phyloP scores from a whole-genome alignment of 2,797 vertebrate genomes.

The Gallinago stenura region DNA sequence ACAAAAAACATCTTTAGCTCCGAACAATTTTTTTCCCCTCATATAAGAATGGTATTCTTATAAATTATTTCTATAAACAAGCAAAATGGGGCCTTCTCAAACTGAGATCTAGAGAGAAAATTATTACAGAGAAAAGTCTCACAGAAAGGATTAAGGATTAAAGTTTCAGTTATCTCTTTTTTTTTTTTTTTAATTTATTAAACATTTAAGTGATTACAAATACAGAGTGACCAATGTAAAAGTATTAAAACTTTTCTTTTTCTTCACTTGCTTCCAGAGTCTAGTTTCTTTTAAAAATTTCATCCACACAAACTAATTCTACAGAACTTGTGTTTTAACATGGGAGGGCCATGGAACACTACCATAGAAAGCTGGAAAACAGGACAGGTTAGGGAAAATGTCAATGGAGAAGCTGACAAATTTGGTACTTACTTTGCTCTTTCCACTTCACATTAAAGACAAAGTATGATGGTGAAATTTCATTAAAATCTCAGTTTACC shows the following conservation, averaged over 20 bases:
- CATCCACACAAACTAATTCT: background rate
- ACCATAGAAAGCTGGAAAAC: background rate
- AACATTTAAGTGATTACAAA: background rate
- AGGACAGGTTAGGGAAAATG: background rate
- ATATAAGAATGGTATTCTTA: background rate
- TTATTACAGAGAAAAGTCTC: background rate
- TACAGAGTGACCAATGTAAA: background rate
- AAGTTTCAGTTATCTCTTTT: background rate
- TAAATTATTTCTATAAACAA: background rate
- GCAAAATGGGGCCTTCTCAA: background rate
- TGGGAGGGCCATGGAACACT: background rate
- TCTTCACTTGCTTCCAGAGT: background rate
- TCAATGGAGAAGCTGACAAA: background rate
- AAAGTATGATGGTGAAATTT: background rate
- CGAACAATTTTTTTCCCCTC: background rate
- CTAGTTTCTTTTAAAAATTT: background rate
- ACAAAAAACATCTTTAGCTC: background rate
- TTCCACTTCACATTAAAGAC: background rate
- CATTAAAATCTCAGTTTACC: background rate
- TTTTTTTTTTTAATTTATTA: background rate
- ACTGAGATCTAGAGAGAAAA: background rate
- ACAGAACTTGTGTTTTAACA: background rate
- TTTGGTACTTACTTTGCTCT: background rate
- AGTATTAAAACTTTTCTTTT: background rate
- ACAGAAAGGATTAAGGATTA: background rate